These are phyloP conservation scores for Pseudococcus longispinus DNA, from an alignment of 2,888 invertebrate species.

Conservation along the genomic window DNA sequence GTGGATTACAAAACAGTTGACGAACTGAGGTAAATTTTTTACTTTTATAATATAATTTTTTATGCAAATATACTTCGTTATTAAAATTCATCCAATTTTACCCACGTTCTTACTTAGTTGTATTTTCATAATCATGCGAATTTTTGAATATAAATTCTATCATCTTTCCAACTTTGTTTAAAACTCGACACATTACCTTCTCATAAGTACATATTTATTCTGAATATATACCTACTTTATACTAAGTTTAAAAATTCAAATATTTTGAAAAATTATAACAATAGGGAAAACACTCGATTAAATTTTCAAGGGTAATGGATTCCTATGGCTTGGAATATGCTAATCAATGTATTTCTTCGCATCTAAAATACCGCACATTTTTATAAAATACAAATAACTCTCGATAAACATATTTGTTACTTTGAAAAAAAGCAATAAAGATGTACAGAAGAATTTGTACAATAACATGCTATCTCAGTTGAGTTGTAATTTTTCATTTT, in stretches of 20 bases:
- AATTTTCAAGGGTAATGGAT: background rate
- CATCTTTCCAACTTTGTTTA: background rate
- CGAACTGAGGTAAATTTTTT: conserved; percentile 1
- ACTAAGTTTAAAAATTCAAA: background rate
- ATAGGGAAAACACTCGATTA: background rate
- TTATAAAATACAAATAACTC: background rate
- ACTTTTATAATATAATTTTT: background rate
- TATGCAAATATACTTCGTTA: background rate
- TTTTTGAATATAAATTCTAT: background rate
- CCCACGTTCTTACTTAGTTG: background rate
- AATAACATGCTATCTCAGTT: background rate
- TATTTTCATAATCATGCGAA: background rate
- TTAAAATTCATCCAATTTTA: background rate
- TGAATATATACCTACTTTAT: too few species aligned
- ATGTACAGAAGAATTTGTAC: background rate
- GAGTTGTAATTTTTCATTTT: background rate
- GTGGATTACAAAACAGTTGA: background rate
- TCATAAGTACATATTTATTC: background rate
- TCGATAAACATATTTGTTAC: too few species aligned
- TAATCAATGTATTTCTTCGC: background rate
- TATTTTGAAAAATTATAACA: background rate
- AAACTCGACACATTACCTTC: background rate
- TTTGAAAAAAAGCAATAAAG: too few species aligned
- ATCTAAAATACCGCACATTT: background rate
- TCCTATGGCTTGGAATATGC: background rate